phyloP scores from a whole-genome alignment of 1,140 invertebrate species.

The Aleiodes sp. region DNA sequence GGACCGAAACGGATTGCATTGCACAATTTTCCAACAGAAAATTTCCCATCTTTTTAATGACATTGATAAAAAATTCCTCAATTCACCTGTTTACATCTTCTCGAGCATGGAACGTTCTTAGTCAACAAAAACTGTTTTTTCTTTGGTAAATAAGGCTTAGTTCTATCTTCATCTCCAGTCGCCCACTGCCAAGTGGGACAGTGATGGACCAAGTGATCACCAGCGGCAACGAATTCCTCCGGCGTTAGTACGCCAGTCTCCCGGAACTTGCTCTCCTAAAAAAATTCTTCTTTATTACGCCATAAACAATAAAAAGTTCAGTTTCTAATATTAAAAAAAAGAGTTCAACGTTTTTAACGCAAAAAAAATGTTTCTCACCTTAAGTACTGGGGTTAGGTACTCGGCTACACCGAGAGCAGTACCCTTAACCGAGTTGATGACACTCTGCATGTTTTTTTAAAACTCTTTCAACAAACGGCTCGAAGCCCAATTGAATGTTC shows the following conservation, averaged over 20 bases:
- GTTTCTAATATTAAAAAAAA: too few relatives aligned
- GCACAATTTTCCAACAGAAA: too few relatives aligned
- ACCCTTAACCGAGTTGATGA: constrained; percentile 95
- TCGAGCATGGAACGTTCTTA: constrained; percentile 93
- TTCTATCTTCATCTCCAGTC: constrained; percentile 85
- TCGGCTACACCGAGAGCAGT: constrained; percentile 94
- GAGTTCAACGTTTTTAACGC: too few relatives aligned
- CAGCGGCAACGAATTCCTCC: constrained; percentile 95
- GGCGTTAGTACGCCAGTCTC: constrained; percentile 98
- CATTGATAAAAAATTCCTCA: constrained; percentile 19
- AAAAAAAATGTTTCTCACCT: constrained; percentile 68
- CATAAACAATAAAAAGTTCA: background rate
- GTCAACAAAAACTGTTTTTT: constrained; percentile 99
- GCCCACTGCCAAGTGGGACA: constrained; percentile 99
- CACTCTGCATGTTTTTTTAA: constrained; percentile 85
- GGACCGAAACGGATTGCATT: too few relatives aligned
- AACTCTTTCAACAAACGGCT: too few relatives aligned
- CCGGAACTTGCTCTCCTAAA: constrained; percentile 98
- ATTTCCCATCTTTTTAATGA: too few relatives aligned
- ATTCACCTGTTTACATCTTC: constrained; percentile 88
- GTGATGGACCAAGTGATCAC: constrained; percentile 98
- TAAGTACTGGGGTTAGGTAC: constrained; percentile 94
- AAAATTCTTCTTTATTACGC: background rate
- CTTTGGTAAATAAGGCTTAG: constrained; percentile 88
- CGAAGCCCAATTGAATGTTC: background rate